phyloP scores from a whole-genome alignment of 2,797 vertebrate genomes.

The Amphiprion clarkii region DNA sequence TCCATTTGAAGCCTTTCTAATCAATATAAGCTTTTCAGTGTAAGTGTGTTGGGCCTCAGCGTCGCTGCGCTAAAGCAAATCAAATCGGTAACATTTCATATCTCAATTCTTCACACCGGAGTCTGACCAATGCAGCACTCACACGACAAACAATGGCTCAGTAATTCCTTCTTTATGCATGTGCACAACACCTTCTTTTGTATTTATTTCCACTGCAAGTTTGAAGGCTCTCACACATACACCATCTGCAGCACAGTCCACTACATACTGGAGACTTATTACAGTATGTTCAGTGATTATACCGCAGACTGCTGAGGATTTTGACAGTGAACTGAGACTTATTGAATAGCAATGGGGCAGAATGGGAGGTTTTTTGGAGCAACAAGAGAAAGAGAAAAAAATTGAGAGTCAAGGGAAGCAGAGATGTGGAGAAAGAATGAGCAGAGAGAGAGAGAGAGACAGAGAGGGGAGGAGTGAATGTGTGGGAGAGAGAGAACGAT shows the following conservation, averaged over 20 bases:
- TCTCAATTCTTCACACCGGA: conserved; percentile 27
- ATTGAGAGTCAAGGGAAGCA: conserved; percentile 28
- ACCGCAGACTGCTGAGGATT: conserved; percentile 57
- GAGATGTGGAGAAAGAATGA: conserved; percentile 17
- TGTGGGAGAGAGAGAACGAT: conserved; percentile 48
- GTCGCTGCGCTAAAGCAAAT: conserved; percentile 44
- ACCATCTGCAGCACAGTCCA: conserved; percentile 40
- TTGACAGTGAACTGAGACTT: conserved; percentile 71
- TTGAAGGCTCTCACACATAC: conserved; percentile 38
- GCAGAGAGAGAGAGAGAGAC: neutral
- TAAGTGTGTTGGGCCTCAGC: conserved; percentile 36
- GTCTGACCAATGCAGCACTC: conserved; percentile 23
- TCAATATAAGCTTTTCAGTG: conserved; percentile 68
- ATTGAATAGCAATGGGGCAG: conserved; percentile 68
- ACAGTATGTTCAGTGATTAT: conserved; percentile 62
- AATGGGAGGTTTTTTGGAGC: conserved; percentile 49
- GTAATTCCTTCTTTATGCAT: conserved; percentile 33
- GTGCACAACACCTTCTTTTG: conserved; percentile 16
- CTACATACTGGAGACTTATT: conserved; percentile 53
- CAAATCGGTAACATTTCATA: conserved; percentile 54
- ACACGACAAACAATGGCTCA: conserved; percentile 31
- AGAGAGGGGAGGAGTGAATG: conserved; percentile 4
- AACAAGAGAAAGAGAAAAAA: conserved; percentile 53
- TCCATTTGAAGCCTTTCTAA: conserved; percentile 65
- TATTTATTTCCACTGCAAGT: conserved; percentile 46